phyloP scores from a whole-genome alignment of 2,113 vertebrate genomes.

The Eulemur macaco region DNA sequence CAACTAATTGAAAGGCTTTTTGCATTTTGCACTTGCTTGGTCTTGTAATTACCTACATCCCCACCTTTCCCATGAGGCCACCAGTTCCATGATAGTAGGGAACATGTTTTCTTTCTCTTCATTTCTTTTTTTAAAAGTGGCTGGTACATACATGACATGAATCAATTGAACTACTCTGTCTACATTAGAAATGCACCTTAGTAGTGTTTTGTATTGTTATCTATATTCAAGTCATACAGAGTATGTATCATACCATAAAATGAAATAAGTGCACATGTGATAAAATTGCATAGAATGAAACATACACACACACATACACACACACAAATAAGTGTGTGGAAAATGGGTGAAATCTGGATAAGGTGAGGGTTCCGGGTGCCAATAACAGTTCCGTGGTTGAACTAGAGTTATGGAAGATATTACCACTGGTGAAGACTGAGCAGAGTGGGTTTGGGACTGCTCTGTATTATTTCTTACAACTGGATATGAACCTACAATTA shows the following conservation, averaged over 20 bases:
- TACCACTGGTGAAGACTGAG: not conserved
- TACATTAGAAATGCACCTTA: not conserved
- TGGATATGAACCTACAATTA: not conserved
- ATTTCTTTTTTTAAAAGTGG: not conserved
- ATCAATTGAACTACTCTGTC: not conserved
- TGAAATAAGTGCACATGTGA: not conserved
- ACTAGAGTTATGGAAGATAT: not conserved
- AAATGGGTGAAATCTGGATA: not conserved
- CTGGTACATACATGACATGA: not conserved
- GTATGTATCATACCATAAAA: not conserved
- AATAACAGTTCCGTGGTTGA: not conserved
- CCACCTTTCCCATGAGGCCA: not conserved
- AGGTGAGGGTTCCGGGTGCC: rapidly evolving
- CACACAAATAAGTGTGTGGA: no score
- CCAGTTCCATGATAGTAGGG: not conserved
- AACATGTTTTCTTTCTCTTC: not conserved
- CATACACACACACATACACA: not conserved
- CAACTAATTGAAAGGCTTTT: not conserved
- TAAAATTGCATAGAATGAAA: not conserved
- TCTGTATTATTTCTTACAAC: not conserved
- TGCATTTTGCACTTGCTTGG: not conserved
- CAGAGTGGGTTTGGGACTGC: not conserved
- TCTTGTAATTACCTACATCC: not conserved
- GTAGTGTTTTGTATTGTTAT: not conserved
- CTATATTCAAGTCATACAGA: not conserved